Percentiles rank a stretch among this genome's conserved stretches.
Evolutionary conservation across 2,888 invertebrate genomes (phyloP).

Genomic region (Troilus luridus): DNA sequence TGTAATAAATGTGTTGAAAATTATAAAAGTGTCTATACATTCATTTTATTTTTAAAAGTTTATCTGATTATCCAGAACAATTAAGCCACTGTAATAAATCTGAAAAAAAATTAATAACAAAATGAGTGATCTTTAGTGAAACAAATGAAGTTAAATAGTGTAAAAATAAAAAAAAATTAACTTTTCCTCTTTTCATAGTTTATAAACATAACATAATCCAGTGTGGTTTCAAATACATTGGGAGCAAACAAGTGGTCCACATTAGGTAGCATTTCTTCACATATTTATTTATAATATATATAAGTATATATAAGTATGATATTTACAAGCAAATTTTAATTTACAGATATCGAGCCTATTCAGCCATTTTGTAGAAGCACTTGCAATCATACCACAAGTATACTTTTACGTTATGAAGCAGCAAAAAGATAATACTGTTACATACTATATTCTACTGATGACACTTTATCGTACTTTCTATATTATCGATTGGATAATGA

Average conservation of each 20-base stretch:
- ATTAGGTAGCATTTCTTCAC: neutral
- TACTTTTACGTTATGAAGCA: neutral
- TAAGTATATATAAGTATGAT: neutral
- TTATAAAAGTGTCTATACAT: too few species aligned
- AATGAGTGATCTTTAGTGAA: too few species aligned
- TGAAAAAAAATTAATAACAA: too few species aligned
- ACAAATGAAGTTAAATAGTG: too few species aligned
- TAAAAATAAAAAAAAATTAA: too few species aligned
- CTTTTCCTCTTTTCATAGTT: too few species aligned
- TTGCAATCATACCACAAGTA: conserved; percentile 37
- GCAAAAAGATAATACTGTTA: neutral
- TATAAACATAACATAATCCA: too few species aligned
- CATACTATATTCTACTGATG: neutral
- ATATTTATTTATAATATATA: neutral
- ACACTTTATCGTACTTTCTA: neutral
- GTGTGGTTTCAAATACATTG: neutral
- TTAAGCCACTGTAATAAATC: too few species aligned
- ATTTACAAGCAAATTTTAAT: neutral
- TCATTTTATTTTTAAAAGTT: too few species aligned
- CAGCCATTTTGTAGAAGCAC: neutral
- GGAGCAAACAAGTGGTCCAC: neutral
- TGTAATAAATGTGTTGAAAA: too few species aligned
- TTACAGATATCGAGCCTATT: conserved; percentile 5
- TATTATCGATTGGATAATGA: neutral
- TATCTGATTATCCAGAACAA: too few species aligned